Evolutionary conservation across 2,113 vertebrate species (phyloP), one percentile per base, ranked within the genome.

Genomic region (Vulpes lagopus): DNA sequence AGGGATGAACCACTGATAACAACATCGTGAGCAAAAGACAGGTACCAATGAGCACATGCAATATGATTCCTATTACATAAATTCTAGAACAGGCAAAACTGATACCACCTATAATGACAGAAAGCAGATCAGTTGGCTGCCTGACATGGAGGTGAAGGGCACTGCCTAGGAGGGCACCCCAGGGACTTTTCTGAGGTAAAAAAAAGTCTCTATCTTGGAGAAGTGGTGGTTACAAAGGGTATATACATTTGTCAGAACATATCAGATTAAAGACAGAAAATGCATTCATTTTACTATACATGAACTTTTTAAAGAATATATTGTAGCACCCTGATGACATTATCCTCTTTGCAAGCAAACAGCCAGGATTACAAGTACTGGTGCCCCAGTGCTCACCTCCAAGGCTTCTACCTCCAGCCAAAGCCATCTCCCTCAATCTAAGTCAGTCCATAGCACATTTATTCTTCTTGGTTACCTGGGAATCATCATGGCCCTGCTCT

Each of bases 221-320:
- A 9, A 53, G 9, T 11, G 27, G 55, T 16, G 11, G 27, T 67
- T 73, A 74, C 22, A 49, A 17, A 85, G 43, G 73, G 10, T 65
- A 57, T 9, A 57, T 8, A 35, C 15, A 25, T 79, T 85, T 91
- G 30, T 55, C 64, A 55, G 83, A 89, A 95, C 38, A 81, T 17
- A 84, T 81, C 64, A 30, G 73, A 64, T 0, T 71, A 6, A 80
- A 96, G 16, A 78, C 3, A 2, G 17, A 43, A 80, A 81, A 30
- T 64, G 38, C 82, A 59, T 35, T 71, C 11, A 49, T 62, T 84
- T 85, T 80, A 88, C 9, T 87, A 15, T 15, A 76, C 59, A 78
- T 74, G 89, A 94, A 65, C 55, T 76, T 96, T 92, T 64, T 76
- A 92, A 95, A 19, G 8, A 82, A 30, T 38, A 76, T 38, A 65